Conservation (phyloP, 1,140 invertebrate species). For the Saccostrea cuccullata region DNA sequence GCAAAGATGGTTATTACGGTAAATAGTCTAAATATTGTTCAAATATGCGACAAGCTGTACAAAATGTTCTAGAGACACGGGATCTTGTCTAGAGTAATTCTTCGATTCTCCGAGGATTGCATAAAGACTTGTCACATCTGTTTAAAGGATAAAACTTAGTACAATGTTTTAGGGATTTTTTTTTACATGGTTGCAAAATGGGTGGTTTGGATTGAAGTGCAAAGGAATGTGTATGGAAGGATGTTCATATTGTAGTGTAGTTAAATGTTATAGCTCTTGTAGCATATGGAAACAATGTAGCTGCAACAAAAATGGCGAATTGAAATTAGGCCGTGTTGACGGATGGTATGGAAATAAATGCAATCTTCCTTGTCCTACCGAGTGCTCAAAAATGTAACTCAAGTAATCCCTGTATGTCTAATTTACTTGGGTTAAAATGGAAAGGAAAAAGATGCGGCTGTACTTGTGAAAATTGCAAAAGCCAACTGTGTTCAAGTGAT, state of each 20-base stretch:
- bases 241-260: slow-evolving; percentile 8
- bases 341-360: slow-evolving; percentile 38
- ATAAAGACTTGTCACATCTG: slow-evolving; percentile 32
- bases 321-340: slow-evolving; percentile 26
- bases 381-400: slow-evolving; percentile 23
- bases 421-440: not conserved
- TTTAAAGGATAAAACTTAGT: not conserved
- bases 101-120: not conserved
- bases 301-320: not conserved
- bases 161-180: not conserved
- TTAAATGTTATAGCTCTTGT: slow-evolving; percentile 24
- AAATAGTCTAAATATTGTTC: not conserved
- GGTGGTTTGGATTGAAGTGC: slow-evolving; percentile 40
- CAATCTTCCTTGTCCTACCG: not conserved
- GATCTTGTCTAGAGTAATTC: slow-evolving; percentile 32
- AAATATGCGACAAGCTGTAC: slow-evolving; percentile 39
- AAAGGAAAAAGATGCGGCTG: slow-evolving; percentile 13
- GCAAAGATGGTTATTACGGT: slow-evolving; percentile 37
- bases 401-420: not conserved
- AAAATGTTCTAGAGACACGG: slow-evolving; percentile 22
- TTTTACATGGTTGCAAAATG: slow-evolving; percentile 35
- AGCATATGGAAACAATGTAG: not conserved
- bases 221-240: not conserved
- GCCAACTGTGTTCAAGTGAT: slow-evolving; percentile 24
- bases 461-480: slow-evolving; percentile 40